Evolutionary conservation across 2,888 invertebrate species (phyloP), one percentile per base, ranked within the genome.

Genomic region (Rotaria macrura): DNA sequence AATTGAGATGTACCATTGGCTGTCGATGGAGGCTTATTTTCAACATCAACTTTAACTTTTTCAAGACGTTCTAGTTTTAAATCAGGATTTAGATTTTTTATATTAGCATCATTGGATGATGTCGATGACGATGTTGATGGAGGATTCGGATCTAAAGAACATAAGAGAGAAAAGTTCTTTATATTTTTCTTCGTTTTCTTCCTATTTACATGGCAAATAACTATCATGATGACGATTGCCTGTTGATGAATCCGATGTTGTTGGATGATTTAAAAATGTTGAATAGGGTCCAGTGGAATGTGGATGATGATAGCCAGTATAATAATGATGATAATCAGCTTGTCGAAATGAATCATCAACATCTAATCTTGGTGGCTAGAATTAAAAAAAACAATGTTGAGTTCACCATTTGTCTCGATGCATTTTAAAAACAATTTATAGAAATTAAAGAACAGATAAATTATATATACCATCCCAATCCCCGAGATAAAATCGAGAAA

Each of bases 361-460:
- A 79, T 79, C 79, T 43, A 79, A 43, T 79, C 79, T 79, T 79
- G 79, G 79, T 12, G 79, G 79, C 79, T 79, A 79, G n/a, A n/a
- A n/a, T n/a, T n/a, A 72, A 72, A 43, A 6, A 79, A 43, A 47
- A 4, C 47, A 47, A 43, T 23, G 9, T 65, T 17, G 17, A 20
- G 6, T 29, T 65, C 25, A 1, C 5, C 6, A 7, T 29, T 29
- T 65, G 1, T 38, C 4, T 79, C 12, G 1, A 1, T 74, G 40
- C 0, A 25, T 14, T n/a, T 43, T 2, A 25, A n/a, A 2, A 79
- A n/a, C 1, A 43, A 40, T 34, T 10, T 4, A 12, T 1, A 74
- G 0, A 29, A 43, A 79, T 20, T 23, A 43, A 7, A 79, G 34
- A n/a, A n/a, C n/a, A n/a, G n/a, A n/a, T 3, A 12, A 40, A 74